Percentiles rank a stretch among this genome's conserved stretches.
phyloP scores from a whole-genome alignment of 2,888 invertebrate genomes.

The Achlya flavicornis region DNA sequence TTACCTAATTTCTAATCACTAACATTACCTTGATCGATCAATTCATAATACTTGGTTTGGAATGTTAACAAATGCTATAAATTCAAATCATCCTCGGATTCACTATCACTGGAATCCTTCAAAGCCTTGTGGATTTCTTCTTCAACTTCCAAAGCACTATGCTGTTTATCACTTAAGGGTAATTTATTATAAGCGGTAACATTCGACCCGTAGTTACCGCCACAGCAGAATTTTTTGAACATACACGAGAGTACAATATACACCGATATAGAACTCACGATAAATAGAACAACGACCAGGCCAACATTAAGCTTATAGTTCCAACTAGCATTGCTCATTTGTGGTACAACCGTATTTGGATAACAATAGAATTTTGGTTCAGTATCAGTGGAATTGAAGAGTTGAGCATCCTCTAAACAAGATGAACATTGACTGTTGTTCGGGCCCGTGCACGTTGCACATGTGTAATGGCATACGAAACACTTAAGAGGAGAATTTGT shows the following conservation, averaged over 20 bases:
- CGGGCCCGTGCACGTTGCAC: conserved; percentile 87
- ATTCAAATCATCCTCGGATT: conserved; percentile 71
- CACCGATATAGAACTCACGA: conserved; percentile 53
- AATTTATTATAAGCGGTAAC: conserved; percentile 70
- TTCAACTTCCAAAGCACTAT: conserved; percentile 70
- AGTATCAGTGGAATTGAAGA: conserved; percentile 69
- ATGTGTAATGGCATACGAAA: conserved; percentile 89
- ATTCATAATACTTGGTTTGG: conserved; percentile 58
- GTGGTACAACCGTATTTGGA: conserved; percentile 70
- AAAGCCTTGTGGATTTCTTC: conserved; percentile 74
- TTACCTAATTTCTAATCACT: conserved; percentile 43
- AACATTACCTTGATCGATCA: conserved; percentile 49
- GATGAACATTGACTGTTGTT: conserved; percentile 87
- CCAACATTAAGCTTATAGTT: conserved; percentile 73
- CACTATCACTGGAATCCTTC: conserved; percentile 68
- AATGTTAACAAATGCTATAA: conserved; percentile 66
- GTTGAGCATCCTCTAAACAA: conserved; percentile 87
- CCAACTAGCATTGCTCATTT: conserved; percentile 73
- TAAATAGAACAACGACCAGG: conserved; percentile 62
- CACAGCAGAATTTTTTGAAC: conserved; percentile 55
- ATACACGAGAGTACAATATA: conserved; percentile 57
- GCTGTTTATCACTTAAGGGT: conserved; percentile 68
- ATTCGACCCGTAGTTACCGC: conserved; percentile 63
- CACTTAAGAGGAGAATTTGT: conserved; percentile 77
- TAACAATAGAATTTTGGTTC: conserved; percentile 79